Evolutionary conservation across 2,797 vertebrate species (phyloP), one percentile per base, ranked within the genome.

Genomic region (Euthynnus affinis): DNA sequence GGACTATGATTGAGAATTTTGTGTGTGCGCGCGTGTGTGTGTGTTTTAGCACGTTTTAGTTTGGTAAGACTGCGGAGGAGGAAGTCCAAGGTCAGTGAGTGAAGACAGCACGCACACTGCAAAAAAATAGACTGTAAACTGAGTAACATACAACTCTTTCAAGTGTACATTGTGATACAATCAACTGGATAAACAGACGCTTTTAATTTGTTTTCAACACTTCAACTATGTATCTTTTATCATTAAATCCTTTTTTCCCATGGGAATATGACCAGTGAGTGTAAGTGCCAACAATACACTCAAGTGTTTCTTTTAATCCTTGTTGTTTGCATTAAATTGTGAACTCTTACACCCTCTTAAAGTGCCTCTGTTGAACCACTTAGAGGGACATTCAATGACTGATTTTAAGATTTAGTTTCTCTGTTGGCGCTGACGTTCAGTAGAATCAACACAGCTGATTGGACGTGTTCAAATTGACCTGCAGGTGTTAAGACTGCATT

Each of bases 21-120:
- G 40, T 56, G 23, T 71, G 51, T 60, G 68, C 51, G 27, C 71
- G 56, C 42, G 32, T 65, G 20, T 46, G 18, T 0, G 48, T 60
- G 59, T 65, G 52, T 48, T 44, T 78, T 68, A 27, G 29, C 56
- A 74, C 6, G 49, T 84, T 77, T 71, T 49, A n/a, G 12, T 66
- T 56, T 61, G 42, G n/a, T 52, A 2, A 10, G 53, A 25, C 58
- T 73, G 57, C 68, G 56, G 73, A 72, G 59, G 40, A 82, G 68
- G 60, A 57, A 81, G 71, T 90, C 75, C 87, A 92, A 91, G 91
- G 92, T 86, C 86, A 78, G 59, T 6, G 14, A 69, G 62, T 48
- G 71, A 65, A 63, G 32, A 57, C 27, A 12, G 44, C 66, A 42
- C n/a, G 42, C 52, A 44, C 22, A 18, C 51, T 68, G n/a, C 61